A percentile compares a stretch with the other conserved stretches of the same genome.
phyloP scores from a whole-genome alignment of 2,888 invertebrate species.

The Epicampocera succincta region DNA sequence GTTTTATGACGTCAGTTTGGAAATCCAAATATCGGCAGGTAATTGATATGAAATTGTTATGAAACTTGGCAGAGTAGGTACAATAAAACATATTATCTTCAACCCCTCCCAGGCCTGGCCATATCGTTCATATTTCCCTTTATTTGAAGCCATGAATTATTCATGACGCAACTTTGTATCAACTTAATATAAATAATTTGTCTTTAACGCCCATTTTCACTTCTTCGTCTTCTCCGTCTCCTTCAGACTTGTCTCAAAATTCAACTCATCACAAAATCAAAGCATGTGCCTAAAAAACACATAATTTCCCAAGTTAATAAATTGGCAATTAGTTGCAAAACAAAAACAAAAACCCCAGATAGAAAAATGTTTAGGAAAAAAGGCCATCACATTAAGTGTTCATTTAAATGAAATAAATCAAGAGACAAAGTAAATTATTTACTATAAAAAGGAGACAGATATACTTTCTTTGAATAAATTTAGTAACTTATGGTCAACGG shows the following conservation, averaged over 20 bases:
- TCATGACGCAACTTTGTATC: slow-evolving; percentile 26
- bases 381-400: slow-evolving; percentile 47
- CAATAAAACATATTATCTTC: too few relatives aligned
- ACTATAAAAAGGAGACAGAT: neutral
- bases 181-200: slow-evolving; percentile 42
- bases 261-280: slow-evolving; percentile 64
- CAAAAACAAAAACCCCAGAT: neutral
- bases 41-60: slow-evolving; percentile 27
- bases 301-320: slow-evolving; percentile 70
- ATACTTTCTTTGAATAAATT: slow-evolving; percentile 8
- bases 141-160: slow-evolving; percentile 28
- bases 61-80: too few relatives aligned
- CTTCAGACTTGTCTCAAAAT: slow-evolving; percentile 56
- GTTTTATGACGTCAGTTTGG: slow-evolving; percentile 36
- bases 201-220: slow-evolving; percentile 17
- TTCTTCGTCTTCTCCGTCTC: neutral
- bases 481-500: slow-evolving; percentile 1
- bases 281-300: slow-evolving; percentile 58
- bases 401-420: slow-evolving; percentile 51
- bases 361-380: neutral
- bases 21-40: slow-evolving; percentile 16
- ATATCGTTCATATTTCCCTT: neutral
- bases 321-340: slow-evolving; percentile 68
- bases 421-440: neutral
- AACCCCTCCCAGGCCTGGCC: too few relatives aligned